phyloP scores from a whole-genome alignment of 2,113 vertebrate genomes.

The Ophthalmolycus amberensis region DNA sequence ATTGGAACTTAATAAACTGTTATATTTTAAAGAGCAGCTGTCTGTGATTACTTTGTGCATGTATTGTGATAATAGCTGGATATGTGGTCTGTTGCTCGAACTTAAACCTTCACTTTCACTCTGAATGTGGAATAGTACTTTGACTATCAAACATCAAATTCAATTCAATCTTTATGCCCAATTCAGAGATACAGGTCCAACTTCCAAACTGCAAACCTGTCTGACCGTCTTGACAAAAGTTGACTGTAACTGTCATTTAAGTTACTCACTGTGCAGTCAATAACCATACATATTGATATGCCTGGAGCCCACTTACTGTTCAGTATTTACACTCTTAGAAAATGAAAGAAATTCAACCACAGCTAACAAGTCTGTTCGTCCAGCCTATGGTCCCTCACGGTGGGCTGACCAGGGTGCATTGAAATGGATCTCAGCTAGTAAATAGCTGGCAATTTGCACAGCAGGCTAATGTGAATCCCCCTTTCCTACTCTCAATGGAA shows the following conservation, averaged over 20 bases:
- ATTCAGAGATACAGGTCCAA: neutral
- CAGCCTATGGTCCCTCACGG: neutral
- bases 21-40: too few species aligned
- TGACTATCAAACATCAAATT: neutral
- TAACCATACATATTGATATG: neutral
- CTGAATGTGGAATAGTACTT: too few species aligned
- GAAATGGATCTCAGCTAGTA: constrained; percentile 29
- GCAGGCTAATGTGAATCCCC: constrained; percentile 12
- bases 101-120: too few species aligned
- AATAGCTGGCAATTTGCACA: constrained; percentile 37
- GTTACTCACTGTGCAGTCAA: neutral
- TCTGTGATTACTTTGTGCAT: too few species aligned
- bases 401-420: constrained; percentile 9
- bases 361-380: neutral
- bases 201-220: neutral
- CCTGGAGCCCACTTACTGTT: neutral
- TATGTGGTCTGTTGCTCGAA: too few species aligned
- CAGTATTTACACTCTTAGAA: neutral
- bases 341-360: neutral
- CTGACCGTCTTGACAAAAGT: neutral
- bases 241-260: neutral
- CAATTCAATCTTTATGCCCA: neutral
- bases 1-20: too few species aligned
- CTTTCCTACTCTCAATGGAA: neutral
- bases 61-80: too few species aligned